Evolutionary conservation across 2,113 vertebrate genomes (phyloP).

Genomic region (Pholis gunnellus): DNA sequence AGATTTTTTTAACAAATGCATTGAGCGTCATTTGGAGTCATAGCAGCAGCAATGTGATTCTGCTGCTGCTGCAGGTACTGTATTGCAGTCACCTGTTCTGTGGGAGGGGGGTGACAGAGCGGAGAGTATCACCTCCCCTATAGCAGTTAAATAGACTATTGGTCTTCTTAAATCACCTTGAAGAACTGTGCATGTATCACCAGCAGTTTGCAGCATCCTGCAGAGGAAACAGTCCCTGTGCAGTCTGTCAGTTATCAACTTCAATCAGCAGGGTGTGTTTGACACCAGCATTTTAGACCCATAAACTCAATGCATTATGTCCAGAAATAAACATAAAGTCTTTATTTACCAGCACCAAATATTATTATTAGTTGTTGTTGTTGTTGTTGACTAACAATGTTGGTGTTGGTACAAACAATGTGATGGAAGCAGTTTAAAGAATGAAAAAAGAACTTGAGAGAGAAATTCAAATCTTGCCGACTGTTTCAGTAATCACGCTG

Average conservation of each 20-base stretch:
- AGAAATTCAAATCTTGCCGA: background rate
- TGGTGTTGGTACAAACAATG: background rate
- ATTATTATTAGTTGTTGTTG: too few relatives aligned
- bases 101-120: background rate
- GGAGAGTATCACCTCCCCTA: background rate
- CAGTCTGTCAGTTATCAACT: background rate
- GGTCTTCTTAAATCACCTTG: background rate
- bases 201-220: conserved; percentile 3
- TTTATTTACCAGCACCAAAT: background rate
- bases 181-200: background rate
- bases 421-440: background rate
- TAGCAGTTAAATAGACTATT: background rate
- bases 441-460: background rate
- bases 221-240: background rate
- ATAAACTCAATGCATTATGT: background rate
- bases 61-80: conserved; percentile 58
- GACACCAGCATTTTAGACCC: background rate
- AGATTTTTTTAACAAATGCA: conserved; percentile 32
- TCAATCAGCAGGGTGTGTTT: conserved; percentile 1
- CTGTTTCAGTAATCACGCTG: background rate
- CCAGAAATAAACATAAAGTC: background rate
- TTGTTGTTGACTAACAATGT: background rate
- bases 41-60: conserved; percentile 29
- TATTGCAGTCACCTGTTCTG: conserved; percentile 30
- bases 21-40: conserved; percentile 52